phyloP scores from a whole-genome alignment of 2,797 vertebrate species.

The Hylomyscus alleni region DNA sequence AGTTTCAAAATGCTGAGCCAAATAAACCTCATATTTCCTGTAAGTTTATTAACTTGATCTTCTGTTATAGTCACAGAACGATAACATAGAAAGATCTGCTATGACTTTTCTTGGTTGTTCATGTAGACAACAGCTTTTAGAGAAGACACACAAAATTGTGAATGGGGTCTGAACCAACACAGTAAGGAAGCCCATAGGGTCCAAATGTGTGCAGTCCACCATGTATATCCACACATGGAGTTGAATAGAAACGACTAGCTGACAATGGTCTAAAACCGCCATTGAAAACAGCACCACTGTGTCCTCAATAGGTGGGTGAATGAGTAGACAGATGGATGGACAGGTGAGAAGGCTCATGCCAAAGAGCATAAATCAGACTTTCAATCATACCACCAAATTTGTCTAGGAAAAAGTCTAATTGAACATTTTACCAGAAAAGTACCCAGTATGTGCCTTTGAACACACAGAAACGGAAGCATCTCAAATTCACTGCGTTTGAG shows the following conservation, averaged over 20 bases:
- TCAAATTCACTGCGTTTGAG: background rate
- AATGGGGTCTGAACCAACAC: fast-evolving
- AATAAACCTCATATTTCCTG: background rate
- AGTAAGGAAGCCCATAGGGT: fast-evolving
- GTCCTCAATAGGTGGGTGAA: background rate
- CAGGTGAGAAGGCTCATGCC: background rate
- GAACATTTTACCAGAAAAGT: background rate
- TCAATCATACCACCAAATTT: background rate
- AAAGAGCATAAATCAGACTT: background rate
- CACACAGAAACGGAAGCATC: background rate
- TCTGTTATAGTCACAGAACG: background rate
- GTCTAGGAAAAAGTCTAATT: background rate
- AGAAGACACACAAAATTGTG: fast-evolving
- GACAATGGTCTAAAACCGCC: background rate
- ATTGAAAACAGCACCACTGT: background rate
- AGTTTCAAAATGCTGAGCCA: background rate
- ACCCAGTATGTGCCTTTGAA: background rate
- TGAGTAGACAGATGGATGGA: background rate
- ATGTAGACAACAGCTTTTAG: background rate
- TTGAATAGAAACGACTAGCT: background rate
- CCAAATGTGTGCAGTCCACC: background rate
- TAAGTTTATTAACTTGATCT: background rate
- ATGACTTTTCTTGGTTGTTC: background rate
- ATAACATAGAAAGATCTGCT: background rate
- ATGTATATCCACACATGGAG: background rate